phyloP scores from a whole-genome alignment of 2,888 invertebrate genomes.

The Archips xylosteana region DNA sequence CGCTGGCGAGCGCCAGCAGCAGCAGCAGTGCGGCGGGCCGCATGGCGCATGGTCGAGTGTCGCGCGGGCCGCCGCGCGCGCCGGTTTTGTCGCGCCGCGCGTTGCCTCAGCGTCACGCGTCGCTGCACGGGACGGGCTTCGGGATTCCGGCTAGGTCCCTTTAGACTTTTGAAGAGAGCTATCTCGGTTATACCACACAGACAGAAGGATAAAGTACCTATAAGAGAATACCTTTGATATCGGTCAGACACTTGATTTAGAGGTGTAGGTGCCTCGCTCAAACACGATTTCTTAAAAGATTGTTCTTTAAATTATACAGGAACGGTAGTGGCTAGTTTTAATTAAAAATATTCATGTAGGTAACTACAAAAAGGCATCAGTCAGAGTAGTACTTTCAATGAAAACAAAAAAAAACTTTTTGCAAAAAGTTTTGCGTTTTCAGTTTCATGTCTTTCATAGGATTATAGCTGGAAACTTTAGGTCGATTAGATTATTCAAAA shows the following conservation, averaged over 20 bases:
- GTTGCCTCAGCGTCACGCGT: conserved; percentile 72
- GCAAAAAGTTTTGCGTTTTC: too few species aligned
- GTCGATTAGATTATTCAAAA: too few species aligned
- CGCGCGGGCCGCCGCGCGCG: conserved; percentile 66
- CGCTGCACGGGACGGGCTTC: conserved; percentile 48
- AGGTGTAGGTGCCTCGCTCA: background rate
- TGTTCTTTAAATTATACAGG: too few species aligned
- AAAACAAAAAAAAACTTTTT: too few species aligned
- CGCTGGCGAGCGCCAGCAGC: conserved; percentile 51
- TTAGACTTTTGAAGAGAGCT: background rate
- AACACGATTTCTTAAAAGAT: too few species aligned
- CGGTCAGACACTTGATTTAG: background rate
- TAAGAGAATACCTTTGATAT: background rate
- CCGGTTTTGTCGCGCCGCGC: conserved; percentile 72
- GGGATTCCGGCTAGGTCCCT: conserved; percentile 9
- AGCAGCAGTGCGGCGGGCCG: conserved; percentile 64
- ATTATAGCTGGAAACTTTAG: too few species aligned
- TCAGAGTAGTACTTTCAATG: too few species aligned
- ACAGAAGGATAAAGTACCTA: background rate
- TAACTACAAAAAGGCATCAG: too few species aligned
- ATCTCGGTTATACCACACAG: background rate
- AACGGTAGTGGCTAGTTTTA: background rate
- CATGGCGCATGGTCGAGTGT: conserved; percentile 74
- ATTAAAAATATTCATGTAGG: too few species aligned
- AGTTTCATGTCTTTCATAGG: too few species aligned